phyloP scores from a whole-genome alignment of 2,113 vertebrate genomes.

The Nyctereutes procyonoides region DNA sequence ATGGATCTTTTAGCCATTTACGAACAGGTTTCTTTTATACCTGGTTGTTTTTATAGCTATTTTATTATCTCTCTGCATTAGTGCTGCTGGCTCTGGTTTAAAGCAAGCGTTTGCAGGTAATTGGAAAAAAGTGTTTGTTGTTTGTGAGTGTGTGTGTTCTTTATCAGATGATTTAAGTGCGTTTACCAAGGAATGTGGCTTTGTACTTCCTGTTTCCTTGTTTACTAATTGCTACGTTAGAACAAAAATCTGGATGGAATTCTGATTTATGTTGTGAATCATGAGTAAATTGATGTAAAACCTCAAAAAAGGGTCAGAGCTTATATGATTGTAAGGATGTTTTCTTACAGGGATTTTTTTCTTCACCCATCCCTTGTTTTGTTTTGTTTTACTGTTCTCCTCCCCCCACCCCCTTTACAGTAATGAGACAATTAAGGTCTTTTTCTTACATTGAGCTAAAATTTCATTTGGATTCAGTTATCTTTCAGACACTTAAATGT shows the following conservation, averaged over 20 bases:
- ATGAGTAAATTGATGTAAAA: conserved; percentile 70
- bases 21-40: conserved; percentile 84
- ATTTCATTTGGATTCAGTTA: conserved; percentile 38
- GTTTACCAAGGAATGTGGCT: conserved; percentile 73
- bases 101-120: conserved; percentile 86
- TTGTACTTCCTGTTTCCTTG: conserved; percentile 70
- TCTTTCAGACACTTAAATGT: conserved; percentile 21
- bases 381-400: conserved; percentile 25
- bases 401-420: neutral
- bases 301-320: conserved; percentile 62
- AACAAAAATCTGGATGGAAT: conserved; percentile 68
- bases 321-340: conserved; percentile 59
- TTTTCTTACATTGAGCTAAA: conserved; percentile 55
- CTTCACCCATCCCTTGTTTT: neutral
- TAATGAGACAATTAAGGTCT: conserved; percentile 42
- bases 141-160: conserved; percentile 79
- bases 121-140: conserved; percentile 80
- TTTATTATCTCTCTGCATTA: conserved; percentile 84
- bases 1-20: conserved; percentile 81
- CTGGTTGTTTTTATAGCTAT: conserved; percentile 81
- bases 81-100: conserved; percentile 86
- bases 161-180: conserved; percentile 61
- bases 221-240: conserved; percentile 63
- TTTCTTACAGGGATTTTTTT: conserved; percentile 52
- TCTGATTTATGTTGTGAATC: conserved; percentile 75